Evolutionary conservation across 2,113 vertebrate species (phyloP).

Genomic region (Rhegmatorhina hoffmannsi): DNA sequence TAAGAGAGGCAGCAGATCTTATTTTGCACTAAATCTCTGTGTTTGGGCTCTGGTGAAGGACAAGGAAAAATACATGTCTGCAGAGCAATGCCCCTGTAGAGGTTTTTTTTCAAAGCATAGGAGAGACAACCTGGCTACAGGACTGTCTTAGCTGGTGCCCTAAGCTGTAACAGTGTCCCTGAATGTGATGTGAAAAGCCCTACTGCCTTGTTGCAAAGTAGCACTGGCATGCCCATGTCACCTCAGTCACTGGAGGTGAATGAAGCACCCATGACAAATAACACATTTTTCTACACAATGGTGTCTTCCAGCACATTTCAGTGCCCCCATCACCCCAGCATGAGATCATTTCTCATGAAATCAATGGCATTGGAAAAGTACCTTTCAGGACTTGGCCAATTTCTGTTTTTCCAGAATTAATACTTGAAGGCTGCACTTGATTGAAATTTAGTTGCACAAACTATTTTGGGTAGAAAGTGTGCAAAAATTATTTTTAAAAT

Average conservation of each 20-base stretch:
- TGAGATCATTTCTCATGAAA: neutral
- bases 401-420: neutral
- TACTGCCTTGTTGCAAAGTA: neutral
- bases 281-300: neutral
- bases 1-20: neutral
- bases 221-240: rapidly evolving
- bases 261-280: neutral
- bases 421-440: neutral
- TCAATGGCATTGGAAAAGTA: neutral
- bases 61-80: neutral
- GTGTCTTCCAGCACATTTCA: neutral
- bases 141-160: neutral
- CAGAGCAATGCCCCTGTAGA: neutral
- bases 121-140: neutral
- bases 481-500: neutral
- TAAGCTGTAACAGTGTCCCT: neutral
- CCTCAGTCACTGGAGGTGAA: neutral
- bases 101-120: neutral
- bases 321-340: neutral
- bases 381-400: neutral
- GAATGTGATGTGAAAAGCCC: neutral
- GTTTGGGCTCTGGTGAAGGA: neutral
- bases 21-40: neutral
- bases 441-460: neutral
- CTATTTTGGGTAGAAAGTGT: neutral